Base-by-base conservation (phyloP, 2,888 invertebrate species). In the Ichneumoninae sp. region DNA sequence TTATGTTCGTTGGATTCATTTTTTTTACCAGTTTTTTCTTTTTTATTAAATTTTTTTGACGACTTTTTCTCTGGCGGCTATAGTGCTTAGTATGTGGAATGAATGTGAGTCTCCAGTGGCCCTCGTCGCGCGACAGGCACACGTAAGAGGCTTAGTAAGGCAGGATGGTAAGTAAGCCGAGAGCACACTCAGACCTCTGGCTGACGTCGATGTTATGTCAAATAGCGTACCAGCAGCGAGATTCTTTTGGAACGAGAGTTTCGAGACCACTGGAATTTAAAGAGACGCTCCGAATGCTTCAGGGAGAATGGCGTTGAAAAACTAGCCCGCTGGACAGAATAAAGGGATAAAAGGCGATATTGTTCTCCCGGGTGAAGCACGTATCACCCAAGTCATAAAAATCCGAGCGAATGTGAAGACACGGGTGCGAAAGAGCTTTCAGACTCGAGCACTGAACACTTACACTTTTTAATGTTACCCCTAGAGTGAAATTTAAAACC, bases 61-160 rank as follows among this genome's bases (percentile, higher is more conserved):
- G 13, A 57, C 22, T 16, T 16, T 47, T 47, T 47, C 44, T 47
- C 44, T 0, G 57, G 26, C 22, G 57, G 57, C 57, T 26, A 57
- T 13, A 26, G 13, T 26, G 57, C 57, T 57, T 26, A 26, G 57
- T 22, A 26, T 22, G 26, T 26, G 22, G 26, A 13, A 26, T 26
- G 26, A 57, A 57, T 22, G 26, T 54, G 10, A 22, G 54, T 19
- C 26, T 57, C 4, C 22, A 22, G 4, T 22, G 57, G 54, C 22
- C 54, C 22, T 19, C 54, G 54, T 19, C 7, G 54, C 8, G 8
- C 22, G 54, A 54, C 63, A 50, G 47, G 70, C 60, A 22, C 22
- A 52, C 63, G 78, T 78, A 78, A 79, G 71, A 79, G 52, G 52
- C 57, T 65, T 65, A 79, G 63, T 54, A 71, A 60, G 22, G 57